A percentile compares a stretch with the other conserved stretches of the same genome.
These are phyloP conservation scores for Protonibea diacanthus DNA, from an alignment of 2,797 vertebrate genomes.

Conservation along the genomic window DNA sequence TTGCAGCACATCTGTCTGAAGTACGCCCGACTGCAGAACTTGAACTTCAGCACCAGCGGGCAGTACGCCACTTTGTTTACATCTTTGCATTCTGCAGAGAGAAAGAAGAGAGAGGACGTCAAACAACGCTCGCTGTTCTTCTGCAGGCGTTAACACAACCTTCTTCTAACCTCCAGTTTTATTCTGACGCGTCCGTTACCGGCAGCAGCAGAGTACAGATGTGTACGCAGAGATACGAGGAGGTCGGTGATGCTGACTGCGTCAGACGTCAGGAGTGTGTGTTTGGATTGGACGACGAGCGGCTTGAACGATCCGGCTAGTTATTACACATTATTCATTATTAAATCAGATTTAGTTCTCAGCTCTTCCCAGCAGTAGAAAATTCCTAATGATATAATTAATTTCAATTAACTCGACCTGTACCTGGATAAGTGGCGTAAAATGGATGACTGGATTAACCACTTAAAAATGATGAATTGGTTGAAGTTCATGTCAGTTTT, in stretches of 20 bases:
- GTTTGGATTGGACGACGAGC: too few relatives aligned
- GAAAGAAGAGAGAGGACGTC: constrained; percentile 9
- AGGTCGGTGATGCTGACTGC: too few relatives aligned
- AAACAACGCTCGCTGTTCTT: too few relatives aligned
- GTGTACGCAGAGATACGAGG: too few relatives aligned
- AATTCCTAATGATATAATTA: neutral
- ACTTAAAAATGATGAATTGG: too few relatives aligned
- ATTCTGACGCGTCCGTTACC: too few relatives aligned
- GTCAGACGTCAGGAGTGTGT: too few relatives aligned
- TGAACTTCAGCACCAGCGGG: constrained; percentile 99
- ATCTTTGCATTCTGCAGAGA: constrained; percentile 96
- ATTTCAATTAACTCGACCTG: neutral
- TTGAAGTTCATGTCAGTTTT: too few relatives aligned
- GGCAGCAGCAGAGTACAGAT: too few relatives aligned
- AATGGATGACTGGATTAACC: neutral
- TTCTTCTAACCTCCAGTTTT: too few relatives aligned
- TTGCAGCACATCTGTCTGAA: constrained; percentile 99
- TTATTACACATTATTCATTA: neutral
- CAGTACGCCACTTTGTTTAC: constrained; percentile 99
- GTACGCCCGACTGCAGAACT: constrained; percentile 99
- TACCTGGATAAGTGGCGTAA: neutral
- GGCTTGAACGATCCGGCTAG: too few relatives aligned
- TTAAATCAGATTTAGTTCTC: neutral
- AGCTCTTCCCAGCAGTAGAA: neutral
- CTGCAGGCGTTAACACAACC: too few relatives aligned